Conservation (phyloP, 2,113 vertebrate species). For the Ursus arctos region DNA sequence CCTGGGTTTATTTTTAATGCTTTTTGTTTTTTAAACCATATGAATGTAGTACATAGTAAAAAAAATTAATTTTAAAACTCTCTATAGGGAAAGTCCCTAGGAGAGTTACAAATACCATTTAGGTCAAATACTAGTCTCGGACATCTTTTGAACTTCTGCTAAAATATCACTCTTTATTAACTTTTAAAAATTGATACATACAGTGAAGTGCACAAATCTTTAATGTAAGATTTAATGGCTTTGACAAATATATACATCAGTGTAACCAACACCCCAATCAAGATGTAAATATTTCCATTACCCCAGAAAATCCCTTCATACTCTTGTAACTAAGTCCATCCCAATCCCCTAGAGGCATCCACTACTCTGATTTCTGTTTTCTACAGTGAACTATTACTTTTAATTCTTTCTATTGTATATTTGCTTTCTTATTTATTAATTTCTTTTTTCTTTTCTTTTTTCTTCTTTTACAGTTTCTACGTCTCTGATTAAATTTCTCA, state of each 20-base stretch:
- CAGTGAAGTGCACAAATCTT: neutral
- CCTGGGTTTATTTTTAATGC: neutral
- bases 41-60: neutral
- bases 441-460: neutral
- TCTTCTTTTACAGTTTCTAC: neutral
- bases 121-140: neutral
- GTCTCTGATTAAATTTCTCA: neutral
- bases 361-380: neutral
- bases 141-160: slow-evolving; percentile 18
- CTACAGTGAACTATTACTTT: neutral
- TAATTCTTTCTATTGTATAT: neutral
- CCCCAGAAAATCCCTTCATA: neutral
- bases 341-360: neutral
- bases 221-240: neutral
- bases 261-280: neutral
- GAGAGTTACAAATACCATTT: neutral
- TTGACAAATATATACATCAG: neutral
- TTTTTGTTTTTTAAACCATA: neutral
- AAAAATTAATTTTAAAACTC: neutral
- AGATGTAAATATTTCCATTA: neutral
- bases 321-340: neutral
- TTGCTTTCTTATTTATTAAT: neutral
- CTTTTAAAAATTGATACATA: neutral
- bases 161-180: neutral
- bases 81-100: neutral